phyloP scores from a whole-genome alignment of 2,797 vertebrate species.

The Bradypodion ventrale region DNA sequence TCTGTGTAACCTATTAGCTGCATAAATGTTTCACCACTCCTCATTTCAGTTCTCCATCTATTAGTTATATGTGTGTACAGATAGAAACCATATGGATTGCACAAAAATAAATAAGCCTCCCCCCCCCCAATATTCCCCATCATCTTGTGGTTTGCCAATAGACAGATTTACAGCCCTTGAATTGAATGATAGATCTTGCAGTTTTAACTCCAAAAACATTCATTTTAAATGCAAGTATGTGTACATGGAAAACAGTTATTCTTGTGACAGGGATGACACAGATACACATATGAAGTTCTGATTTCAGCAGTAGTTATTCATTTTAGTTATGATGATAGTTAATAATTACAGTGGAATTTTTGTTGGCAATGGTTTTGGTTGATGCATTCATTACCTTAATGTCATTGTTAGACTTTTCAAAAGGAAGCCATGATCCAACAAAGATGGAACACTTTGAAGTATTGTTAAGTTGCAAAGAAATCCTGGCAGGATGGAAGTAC shows the following conservation, averaged over 20 bases:
- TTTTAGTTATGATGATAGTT: not conserved
- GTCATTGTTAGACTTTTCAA: not conserved
- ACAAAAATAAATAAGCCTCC: not conserved
- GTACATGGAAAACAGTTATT: conserved; percentile 28
- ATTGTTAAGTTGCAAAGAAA: not conserved
- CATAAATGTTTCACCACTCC: conserved; percentile 15
- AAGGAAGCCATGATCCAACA: not conserved
- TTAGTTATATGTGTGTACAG: not conserved
- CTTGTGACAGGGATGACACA: conserved; percentile 9
- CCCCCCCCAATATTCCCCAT: not conserved
- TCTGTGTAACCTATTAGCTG: conserved; percentile 15
- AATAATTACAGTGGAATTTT: not conserved
- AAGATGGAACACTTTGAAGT: not conserved
- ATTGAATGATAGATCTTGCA: conserved; percentile 47
- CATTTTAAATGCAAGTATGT: conserved; percentile 47
- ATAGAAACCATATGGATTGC: conserved; percentile 11
- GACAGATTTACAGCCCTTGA: conserved; percentile 34
- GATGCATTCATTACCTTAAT: not conserved
- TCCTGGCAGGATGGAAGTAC: not conserved
- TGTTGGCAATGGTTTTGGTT: not conserved
- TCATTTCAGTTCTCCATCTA: conserved; percentile 24
- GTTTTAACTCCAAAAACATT: conserved; percentile 37
- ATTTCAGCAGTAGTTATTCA: not conserved
- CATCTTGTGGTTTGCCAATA: conserved; percentile 44
- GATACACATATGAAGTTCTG: not conserved